These are phyloP conservation scores for Smittia aterrima DNA, from an alignment of 2,888 invertebrate species.

Conservation along the genomic window DNA sequence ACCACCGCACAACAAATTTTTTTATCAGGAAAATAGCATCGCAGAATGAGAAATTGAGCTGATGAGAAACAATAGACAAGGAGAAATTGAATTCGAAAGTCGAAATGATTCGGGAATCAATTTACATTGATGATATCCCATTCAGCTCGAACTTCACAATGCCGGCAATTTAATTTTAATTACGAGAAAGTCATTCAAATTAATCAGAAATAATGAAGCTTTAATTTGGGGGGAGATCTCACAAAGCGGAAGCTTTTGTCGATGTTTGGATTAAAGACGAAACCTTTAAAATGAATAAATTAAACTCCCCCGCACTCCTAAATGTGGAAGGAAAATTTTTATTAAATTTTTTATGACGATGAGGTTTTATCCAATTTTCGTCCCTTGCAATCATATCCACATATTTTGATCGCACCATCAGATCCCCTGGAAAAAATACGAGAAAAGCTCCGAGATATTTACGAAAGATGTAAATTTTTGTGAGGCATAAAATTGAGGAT, in stretches of 20 bases:
- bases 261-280: too few species aligned
- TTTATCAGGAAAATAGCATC: background rate
- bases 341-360: slow-evolving; percentile 23
- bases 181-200: background rate
- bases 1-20: background rate
- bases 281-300: too few species aligned
- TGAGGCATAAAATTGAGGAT: background rate
- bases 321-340: background rate
- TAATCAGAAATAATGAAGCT: slow-evolving; percentile 8
- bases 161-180: slow-evolving; percentile 19
- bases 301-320: too few species aligned
- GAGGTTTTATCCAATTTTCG: background rate
- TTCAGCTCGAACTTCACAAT: background rate
- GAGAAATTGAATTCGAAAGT: slow-evolving; percentile 11
- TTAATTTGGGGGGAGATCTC: background rate
- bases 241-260: too few species aligned
- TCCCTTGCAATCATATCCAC: background rate
- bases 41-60: background rate
- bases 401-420: background rate
- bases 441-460: background rate
- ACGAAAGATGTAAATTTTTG: slow-evolving; percentile 22
- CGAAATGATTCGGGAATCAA: background rate
- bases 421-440: background rate
- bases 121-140: slow-evolving; percentile 20
- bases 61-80: slow-evolving; percentile 4